Evolutionary conservation across 2,797 vertebrate genomes (phyloP), one percentile per base, ranked within the genome.

Genomic region (Sebastes itinus): DNA sequence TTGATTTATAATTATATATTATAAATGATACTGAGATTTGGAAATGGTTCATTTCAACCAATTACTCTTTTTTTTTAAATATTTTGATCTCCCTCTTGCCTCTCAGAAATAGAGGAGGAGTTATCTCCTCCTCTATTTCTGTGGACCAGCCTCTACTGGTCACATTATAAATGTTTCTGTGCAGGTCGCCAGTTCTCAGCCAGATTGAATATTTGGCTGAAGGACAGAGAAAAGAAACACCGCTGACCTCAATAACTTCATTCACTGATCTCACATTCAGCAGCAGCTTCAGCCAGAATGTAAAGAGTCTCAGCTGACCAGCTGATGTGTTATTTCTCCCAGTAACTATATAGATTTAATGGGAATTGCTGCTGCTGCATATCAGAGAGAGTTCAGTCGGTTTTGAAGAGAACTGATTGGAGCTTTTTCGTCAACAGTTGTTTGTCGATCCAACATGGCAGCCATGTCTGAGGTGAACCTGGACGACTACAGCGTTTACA

Each of bases 401-500:
- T 23, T 58, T n/a, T 16, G 23, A 58, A 16, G 23, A 2, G 10
- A 22, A 55, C 9, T 22, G n/a, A 55, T 10, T 16, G 14, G 12
- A 58, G 13, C 14, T 4, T 60, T 32, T 16, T 61, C 30, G 4
- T 23, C 2, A 61, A 62, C 60, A 14, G 6, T 22, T 63, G 20
- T 62, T 35, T 38, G n/a, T 61, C 20, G 59, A 38, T 52, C 83
- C 81, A 77, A 77, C 0, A 95, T 97, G 22, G 95, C 60, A 0
- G 30, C 6, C 16, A 7, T 46, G n/a, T 62, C 30, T 7, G 16
- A 63, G 25, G 4, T 3, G 4, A 54, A 94, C 10, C 90, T 93
- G 0, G 96, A 97, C 46, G 96, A 97, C 70, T 97, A 96, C 90
- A 96, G 93, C 25, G 84, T 96, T 58, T 97, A 97, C 65, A 92